phyloP scores from a whole-genome alignment of 1,140 invertebrate species.

The Sitobion miscanthi region DNA sequence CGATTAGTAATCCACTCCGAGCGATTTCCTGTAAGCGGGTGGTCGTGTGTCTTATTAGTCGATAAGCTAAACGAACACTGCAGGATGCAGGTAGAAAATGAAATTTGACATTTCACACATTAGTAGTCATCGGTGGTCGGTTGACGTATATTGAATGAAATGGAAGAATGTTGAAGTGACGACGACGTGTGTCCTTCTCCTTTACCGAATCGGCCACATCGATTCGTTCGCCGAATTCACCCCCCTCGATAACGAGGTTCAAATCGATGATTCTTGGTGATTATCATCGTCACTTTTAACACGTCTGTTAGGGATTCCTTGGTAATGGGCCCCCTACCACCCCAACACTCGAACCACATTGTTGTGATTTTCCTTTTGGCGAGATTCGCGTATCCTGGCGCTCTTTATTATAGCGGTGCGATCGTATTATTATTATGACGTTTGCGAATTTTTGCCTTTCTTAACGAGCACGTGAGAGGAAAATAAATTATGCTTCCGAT shows the following conservation, averaged over 20 bases:
- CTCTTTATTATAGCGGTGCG: not conserved
- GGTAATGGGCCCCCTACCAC: not conserved
- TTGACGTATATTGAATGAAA: not conserved
- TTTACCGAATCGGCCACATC: not conserved
- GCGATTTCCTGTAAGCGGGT: not conserved
- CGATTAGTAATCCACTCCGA: not conserved
- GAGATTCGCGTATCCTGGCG: not conserved
- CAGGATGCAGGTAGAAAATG: not conserved
- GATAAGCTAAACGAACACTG: not conserved
- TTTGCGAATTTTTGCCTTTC: not conserved
- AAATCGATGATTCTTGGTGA: not conserved
- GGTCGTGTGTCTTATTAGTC: not conserved
- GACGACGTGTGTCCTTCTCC: not conserved
- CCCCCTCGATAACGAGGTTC: not conserved
- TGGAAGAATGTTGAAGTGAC: not conserved
- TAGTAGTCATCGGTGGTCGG: not conserved
- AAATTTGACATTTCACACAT: not conserved
- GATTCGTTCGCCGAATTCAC: not conserved
- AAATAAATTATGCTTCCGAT: conserved; percentile 1
- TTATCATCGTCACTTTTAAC: not conserved
- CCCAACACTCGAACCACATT: not conserved
- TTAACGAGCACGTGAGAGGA: not conserved
- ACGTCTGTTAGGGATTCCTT: not conserved
- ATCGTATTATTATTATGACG: not conserved
- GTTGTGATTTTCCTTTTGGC: not conserved